Conservation (phyloP, 2,888 invertebrate species). For the Anoplius nigerrimus region DNA sequence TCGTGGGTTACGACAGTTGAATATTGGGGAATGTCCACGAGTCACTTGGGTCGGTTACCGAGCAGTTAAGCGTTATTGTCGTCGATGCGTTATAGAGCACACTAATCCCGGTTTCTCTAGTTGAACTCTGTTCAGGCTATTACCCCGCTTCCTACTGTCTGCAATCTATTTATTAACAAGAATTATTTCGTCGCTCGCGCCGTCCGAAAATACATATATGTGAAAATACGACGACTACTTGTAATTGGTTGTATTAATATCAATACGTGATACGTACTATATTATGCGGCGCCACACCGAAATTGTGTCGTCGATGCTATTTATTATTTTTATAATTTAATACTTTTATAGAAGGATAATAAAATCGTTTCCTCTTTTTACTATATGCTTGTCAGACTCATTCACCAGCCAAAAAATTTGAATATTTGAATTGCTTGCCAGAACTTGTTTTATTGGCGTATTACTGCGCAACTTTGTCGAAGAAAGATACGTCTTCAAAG, state of each 20-base stretch:
- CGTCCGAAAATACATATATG: conserved; percentile 43
- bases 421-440: too few species aligned
- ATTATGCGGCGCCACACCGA: conserved; percentile 29
- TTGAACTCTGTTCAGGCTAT: conserved; percentile 38
- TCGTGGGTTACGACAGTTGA: conserved; percentile 91
- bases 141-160: conserved; percentile 24
- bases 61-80: conserved; percentile 94
- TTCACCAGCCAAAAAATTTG: too few species aligned
- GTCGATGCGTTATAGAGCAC: conserved; percentile 94
- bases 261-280: conserved; percentile 34
- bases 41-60: conserved; percentile 92
- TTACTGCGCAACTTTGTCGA: too few species aligned
- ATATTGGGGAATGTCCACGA: conserved; percentile 92
- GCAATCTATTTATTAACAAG: conserved; percentile 61
- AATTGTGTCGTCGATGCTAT: conserved; percentile 33
- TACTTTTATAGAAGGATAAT: conserved; percentile 1
- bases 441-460: too few species aligned
- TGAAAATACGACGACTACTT: conserved; percentile 28
- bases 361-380: too few species aligned
- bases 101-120: conserved; percentile 94
- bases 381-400: too few species aligned
- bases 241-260: conserved; percentile 1
- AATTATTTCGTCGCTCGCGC: conserved; percentile 31
- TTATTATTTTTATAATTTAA: conserved; percentile 57
- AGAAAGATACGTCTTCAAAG: too few species aligned